Conservation (phyloP, 2,113 vertebrate genomes). For the Leptocoma aspasia region DNA sequence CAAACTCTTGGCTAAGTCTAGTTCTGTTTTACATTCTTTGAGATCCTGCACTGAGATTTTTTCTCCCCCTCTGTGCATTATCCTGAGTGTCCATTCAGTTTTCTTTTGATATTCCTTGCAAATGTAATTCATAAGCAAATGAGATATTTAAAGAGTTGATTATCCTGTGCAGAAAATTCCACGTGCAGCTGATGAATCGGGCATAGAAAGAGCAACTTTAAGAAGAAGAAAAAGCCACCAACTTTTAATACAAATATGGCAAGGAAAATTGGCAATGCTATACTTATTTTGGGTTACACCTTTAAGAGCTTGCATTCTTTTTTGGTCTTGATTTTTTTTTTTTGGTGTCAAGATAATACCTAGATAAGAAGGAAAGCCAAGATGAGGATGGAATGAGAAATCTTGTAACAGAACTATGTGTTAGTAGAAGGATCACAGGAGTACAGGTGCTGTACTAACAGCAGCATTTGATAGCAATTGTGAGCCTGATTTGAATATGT, state of each 20-base stretch:
- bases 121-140: not conserved
- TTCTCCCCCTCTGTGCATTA: fast-evolving
- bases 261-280: not conserved
- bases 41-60: not conserved
- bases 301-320: not conserved
- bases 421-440: not conserved
- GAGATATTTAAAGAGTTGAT: not conserved
- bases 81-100: not conserved
- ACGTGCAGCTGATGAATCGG: not conserved
- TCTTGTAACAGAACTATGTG: not conserved
- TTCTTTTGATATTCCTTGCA: not conserved
- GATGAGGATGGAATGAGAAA: not conserved
- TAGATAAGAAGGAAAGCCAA: not conserved
- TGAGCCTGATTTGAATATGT: not conserved
- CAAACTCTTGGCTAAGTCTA: not conserved
- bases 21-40: not conserved
- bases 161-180: not conserved
- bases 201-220: not conserved
- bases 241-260: not conserved
- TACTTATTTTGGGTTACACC: not conserved
- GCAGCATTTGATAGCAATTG: not conserved
- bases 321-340: not conserved
- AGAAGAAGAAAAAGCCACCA: not conserved
- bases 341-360: not conserved
- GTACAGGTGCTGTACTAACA: not conserved